phyloP scores from a whole-genome alignment of 2,797 vertebrate genomes.

The Macropodus opercularis region DNA sequence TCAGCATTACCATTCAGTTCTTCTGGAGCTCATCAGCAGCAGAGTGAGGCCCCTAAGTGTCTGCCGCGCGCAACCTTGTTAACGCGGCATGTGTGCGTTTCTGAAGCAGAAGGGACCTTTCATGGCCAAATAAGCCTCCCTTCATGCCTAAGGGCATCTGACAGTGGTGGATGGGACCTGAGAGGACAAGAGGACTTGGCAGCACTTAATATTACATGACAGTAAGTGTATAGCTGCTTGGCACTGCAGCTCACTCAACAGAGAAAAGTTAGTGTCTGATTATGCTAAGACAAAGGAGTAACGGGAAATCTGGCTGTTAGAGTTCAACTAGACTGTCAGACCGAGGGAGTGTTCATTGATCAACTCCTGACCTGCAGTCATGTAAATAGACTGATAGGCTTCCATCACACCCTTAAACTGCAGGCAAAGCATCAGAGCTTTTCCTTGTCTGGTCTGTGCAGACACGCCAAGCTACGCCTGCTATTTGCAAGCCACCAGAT shows the following conservation, averaged over 20 bases:
- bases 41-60: conserved; percentile 24
- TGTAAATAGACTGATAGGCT: too few species aligned
- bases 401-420: too few species aligned
- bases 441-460: too few species aligned
- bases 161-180: conserved; percentile 40
- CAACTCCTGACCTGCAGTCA: too few species aligned
- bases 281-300: too few species aligned
- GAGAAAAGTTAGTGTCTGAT: conserved; percentile 1
- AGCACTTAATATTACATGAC: conserved; percentile 61
- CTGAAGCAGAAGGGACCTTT: conserved; percentile 39
- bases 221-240: conserved; percentile 1
- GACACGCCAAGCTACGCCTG: too few species aligned
- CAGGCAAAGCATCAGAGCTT: too few species aligned
- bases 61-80: conserved; percentile 27
- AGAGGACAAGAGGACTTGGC: conserved; percentile 35
- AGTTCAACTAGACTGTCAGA: too few species aligned
- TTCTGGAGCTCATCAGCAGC: conserved; percentile 28
- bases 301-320: too few species aligned
- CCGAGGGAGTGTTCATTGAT: too few species aligned
- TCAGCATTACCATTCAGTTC: conserved; percentile 36
- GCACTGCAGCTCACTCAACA: conserved; percentile 20
- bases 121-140: conserved; percentile 43
- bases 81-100: conserved; percentile 26
- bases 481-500: too few species aligned
- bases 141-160: conserved; percentile 50